A percentile compares a stretch with the other conserved stretches of the same genome.
Conservation (phyloP, 2,888 invertebrate species). For the Vannuccia rotundouncinata region DNA sequence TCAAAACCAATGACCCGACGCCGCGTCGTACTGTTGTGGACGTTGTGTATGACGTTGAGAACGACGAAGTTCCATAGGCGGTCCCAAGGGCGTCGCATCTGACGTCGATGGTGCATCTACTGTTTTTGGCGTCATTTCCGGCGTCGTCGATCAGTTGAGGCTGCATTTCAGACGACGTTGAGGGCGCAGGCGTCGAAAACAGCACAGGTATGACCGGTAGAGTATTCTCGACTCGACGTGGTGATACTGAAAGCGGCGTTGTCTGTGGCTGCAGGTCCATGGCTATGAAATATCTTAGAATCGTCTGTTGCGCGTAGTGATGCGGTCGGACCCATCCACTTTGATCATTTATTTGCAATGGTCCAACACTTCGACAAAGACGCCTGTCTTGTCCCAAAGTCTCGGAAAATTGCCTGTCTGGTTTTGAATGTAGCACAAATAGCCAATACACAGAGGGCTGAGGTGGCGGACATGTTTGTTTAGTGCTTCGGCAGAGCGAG, state of each 20-base stretch:
- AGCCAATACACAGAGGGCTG: conserved; percentile 40
- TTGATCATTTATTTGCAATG: neutral
- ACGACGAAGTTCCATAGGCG: neutral
- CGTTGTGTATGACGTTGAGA: neutral
- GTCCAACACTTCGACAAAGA: conserved; percentile 38
- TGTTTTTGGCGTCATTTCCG: too few species aligned
- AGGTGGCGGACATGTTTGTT: conserved; percentile 40
- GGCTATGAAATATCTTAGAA: neutral
- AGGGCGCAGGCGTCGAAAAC: neutral
- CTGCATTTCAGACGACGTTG: neutral
- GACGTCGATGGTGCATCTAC: neutral
- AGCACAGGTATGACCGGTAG: neutral
- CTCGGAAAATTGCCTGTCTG: conserved; percentile 39
- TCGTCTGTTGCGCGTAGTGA: neutral
- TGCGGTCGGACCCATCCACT: neutral
- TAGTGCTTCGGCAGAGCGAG: conserved; percentile 39
- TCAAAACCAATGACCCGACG: neutral
- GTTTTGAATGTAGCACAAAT: conserved; percentile 41
- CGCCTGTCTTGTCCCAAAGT: conserved; percentile 41
- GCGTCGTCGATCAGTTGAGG: too few species aligned
- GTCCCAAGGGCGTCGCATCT: neutral
- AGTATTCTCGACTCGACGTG: neutral
- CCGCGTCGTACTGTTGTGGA: neutral
- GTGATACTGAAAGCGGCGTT: neutral
- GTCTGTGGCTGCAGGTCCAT: neutral